A percentile compares a stretch with the other conserved stretches of the same genome.
Conservation (phyloP, 1,140 invertebrate genomes). For the Zaprionus tsacasi region DNA sequence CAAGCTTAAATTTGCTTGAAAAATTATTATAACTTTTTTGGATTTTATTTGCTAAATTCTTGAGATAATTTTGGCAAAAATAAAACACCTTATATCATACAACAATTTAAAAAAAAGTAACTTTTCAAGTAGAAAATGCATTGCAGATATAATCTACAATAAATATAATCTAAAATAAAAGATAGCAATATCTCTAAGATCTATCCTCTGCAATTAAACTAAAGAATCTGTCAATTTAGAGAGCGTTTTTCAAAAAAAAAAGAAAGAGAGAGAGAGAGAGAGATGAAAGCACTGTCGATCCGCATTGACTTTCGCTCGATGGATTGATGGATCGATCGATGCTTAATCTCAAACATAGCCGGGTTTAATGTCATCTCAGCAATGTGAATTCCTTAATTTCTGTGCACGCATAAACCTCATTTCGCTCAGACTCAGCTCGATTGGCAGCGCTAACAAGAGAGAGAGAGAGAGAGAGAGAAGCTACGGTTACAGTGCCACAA, state of each 20-base stretch:
- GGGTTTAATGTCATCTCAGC: not conserved
- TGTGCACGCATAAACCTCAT: slow-evolving; percentile 47
- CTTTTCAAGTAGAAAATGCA: too few relatives aligned
- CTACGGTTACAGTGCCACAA: slow-evolving; percentile 23
- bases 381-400: slow-evolving; percentile 8
- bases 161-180: too few relatives aligned
- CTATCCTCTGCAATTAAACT: not conserved
- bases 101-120: too few relatives aligned
- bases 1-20: too few relatives aligned
- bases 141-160: too few relatives aligned
- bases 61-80: too few relatives aligned
- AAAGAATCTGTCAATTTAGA: not conserved
- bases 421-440: slow-evolving; percentile 7
- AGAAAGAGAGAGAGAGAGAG: too few relatives aligned
- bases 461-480: slow-evolving; percentile 1
- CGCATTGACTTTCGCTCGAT: slow-evolving; percentile 2
- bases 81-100: not conserved
- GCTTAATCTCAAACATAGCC: not conserved
- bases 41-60: too few relatives aligned
- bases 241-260: not conserved
- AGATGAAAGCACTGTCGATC: not conserved
- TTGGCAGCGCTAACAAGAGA: slow-evolving; percentile 20
- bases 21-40: too few relatives aligned
- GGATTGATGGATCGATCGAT: not conserved
- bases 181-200: too few relatives aligned